A percentile compares a stretch with the other conserved stretches of the same genome.
Evolutionary conservation across 2,113 vertebrate genomes (phyloP).

Genomic region (Grus americana): DNA sequence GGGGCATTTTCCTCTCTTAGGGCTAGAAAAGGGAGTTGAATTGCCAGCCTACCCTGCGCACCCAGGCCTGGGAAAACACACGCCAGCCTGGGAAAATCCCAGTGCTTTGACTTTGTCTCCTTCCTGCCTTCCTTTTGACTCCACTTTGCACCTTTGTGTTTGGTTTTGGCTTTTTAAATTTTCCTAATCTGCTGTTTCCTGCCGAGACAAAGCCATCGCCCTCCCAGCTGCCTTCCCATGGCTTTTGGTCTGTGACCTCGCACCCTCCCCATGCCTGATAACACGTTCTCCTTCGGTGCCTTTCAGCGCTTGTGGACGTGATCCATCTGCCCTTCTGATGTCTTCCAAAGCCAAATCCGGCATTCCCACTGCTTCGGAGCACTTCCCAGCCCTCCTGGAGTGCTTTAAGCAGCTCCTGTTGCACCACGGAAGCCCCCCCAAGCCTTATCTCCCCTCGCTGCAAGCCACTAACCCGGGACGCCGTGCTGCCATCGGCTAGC

Average conservation of each 20-base stretch:
- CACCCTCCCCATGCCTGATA: accelerated
- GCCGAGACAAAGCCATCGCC: background rate
- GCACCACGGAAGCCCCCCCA: background rate
- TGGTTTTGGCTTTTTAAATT: too few species aligned
- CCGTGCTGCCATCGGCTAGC: accelerated
- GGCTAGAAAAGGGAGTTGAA: background rate
- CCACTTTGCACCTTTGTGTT: background rate
- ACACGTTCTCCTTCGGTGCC: background rate
- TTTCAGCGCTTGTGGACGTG: background rate
- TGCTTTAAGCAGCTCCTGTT: background rate
- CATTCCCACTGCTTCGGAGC: background rate
- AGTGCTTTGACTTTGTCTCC: background rate
- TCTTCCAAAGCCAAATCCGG: background rate
- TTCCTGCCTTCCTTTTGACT: background rate
- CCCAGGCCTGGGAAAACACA: background rate
- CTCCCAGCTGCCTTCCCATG: background rate
- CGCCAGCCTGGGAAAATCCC: background rate
- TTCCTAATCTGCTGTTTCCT: background rate
- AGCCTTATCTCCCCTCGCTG: background rate
- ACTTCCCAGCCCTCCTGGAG: background rate
- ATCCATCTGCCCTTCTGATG: background rate
- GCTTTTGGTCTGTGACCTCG: background rate
- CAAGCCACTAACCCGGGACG: background rate
- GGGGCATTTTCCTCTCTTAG: accelerated
- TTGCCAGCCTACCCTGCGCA: background rate